A percentile compares a stretch with the other conserved stretches of the same genome.
Evolutionary conservation across 2,888 invertebrate species (phyloP).

Genomic region (Vesta saturnalis): DNA sequence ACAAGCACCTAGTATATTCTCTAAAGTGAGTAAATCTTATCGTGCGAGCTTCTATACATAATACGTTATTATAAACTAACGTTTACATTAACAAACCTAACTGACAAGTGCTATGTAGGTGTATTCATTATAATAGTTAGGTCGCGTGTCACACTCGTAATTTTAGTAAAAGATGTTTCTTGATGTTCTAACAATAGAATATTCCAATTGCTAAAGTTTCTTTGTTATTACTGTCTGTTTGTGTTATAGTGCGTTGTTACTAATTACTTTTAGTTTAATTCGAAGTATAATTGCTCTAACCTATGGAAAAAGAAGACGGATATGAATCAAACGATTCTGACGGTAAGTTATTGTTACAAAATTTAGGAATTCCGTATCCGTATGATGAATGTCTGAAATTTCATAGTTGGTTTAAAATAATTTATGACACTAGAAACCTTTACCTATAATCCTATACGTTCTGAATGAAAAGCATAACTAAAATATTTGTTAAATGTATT

Average conservation of each 20-base stretch:
- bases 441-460: too few species aligned
- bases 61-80: conserved; percentile 23
- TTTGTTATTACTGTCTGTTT: not conserved
- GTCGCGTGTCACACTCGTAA: conserved; percentile 10
- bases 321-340: conserved; percentile 16
- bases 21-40: conserved; percentile 34
- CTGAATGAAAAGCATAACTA: too few species aligned
- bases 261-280: not conserved
- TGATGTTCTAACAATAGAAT: not conserved
- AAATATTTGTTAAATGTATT: too few species aligned
- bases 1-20: conserved; percentile 40
- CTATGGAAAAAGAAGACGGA: conserved; percentile 10
- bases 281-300: too few species aligned
- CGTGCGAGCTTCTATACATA: conserved; percentile 27
- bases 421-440: too few species aligned
- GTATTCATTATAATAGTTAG: conserved; percentile 19
- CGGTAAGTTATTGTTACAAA: not conserved
- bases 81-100: conserved; percentile 29
- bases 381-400: too few species aligned
- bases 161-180: conserved; percentile 13
- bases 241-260: not conserved
- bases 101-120: conserved; percentile 19
- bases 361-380: too few species aligned
- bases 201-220: not conserved
- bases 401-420: too few species aligned